Evolutionary conservation across 2,888 invertebrate species (phyloP).

Genomic region (Entomobrya proxima): DNA sequence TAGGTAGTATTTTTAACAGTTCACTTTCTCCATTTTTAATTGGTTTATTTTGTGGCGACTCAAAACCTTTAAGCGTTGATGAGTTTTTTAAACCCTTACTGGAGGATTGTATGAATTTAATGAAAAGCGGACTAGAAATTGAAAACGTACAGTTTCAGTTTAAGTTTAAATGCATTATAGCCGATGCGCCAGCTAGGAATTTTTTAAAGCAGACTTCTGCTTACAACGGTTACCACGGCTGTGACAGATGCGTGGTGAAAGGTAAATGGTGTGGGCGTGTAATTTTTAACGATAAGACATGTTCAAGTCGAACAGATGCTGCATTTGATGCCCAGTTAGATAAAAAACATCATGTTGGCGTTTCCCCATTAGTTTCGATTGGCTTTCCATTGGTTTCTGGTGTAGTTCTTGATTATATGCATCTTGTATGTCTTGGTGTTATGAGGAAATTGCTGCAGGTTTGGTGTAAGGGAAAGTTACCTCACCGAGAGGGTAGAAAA

Average conservation of each 20-base stretch:
- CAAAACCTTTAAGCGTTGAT: constrained; percentile 54
- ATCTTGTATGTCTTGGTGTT: constrained; percentile 61
- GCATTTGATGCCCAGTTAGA: constrained; percentile 41
- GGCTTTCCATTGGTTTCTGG: constrained; percentile 38
- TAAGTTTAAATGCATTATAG: constrained; percentile 51
- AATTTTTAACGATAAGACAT: constrained; percentile 34
- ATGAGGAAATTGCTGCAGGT: constrained; percentile 28
- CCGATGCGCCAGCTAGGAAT: constrained; percentile 68
- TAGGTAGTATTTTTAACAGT: constrained; percentile 11
- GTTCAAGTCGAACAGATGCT: constrained; percentile 49
- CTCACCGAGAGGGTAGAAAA: background rate
- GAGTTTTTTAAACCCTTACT: constrained; percentile 59
- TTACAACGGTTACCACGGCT: constrained; percentile 57
- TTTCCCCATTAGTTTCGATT: constrained; percentile 23
- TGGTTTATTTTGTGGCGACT: constrained; percentile 56
- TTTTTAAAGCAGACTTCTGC: constrained; percentile 53
- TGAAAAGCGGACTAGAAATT: constrained; percentile 27
- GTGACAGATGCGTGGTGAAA: constrained; percentile 58
- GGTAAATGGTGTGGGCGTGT: constrained; percentile 52
- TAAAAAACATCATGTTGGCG: constrained; percentile 58
- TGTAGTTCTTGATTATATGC: constrained; percentile 61
- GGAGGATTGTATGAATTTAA: constrained; percentile 40
- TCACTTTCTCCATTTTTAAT: background rate
- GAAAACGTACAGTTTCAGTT: background rate
- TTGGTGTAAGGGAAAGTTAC: constrained; percentile 6